These are phyloP conservation scores for Thaleichthys pacificus DNA, from an alignment of 2,797 vertebrate species.

Conservation along the genomic window DNA sequence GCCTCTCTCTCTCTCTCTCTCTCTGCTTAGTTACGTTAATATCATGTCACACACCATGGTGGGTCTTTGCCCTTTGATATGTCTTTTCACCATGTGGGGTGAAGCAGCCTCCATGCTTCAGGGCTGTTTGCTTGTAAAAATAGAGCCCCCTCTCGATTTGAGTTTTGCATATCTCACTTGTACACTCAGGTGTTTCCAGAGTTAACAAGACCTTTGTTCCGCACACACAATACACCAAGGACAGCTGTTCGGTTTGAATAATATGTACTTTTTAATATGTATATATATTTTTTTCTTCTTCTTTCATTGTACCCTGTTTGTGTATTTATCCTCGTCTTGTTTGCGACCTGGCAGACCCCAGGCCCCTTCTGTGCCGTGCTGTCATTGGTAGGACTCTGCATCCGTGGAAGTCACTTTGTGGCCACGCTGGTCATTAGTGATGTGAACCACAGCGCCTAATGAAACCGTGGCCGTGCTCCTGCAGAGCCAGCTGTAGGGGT, in stretches of 20 bases:
- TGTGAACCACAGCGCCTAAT: conserved; percentile 47
- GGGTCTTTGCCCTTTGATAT: conserved; percentile 8
- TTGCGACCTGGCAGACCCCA: not conserved
- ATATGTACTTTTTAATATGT: too few species aligned
- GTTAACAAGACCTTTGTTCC: not conserved
- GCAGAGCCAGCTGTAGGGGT: conserved; percentile 36
- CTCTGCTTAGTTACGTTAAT: not conserved
- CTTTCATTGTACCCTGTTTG: too few species aligned
- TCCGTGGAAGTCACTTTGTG: conserved; percentile 33
- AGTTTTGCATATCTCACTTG: not conserved
- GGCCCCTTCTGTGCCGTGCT: not conserved
- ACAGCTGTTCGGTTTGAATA: too few species aligned
- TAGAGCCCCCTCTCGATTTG: too few species aligned
- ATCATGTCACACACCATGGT: not conserved
- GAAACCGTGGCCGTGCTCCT: conserved; percentile 55
- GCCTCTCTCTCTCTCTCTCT: too few species aligned
- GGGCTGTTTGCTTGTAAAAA: conserved; percentile 1
- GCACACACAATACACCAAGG: too few species aligned
- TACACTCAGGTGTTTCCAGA: not conserved
- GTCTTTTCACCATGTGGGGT: conserved; percentile 5
- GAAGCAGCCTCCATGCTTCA: not conserved
- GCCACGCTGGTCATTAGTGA: conserved; percentile 54
- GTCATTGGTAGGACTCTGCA: not conserved
- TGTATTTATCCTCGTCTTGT: not conserved
- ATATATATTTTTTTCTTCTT: too few species aligned